Evolutionary conservation across 2,888 invertebrate genomes (phyloP).

Genomic region (Leucophenga maculata): DNA sequence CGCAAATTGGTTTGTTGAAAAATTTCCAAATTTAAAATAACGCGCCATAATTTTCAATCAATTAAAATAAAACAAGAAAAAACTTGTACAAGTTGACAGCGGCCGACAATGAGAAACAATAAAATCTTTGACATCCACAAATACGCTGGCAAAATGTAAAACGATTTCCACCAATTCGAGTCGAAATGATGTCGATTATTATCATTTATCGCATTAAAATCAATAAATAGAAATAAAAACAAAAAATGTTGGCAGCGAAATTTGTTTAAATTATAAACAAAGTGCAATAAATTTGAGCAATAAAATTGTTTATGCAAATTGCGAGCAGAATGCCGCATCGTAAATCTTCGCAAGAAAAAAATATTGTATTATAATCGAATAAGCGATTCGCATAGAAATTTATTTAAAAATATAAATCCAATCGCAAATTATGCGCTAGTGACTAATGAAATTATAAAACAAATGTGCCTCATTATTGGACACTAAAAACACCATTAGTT

Average conservation of each 20-base stretch:
- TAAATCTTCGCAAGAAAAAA: constrained; percentile 39
- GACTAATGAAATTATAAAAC: constrained; percentile 64
- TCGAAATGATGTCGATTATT: constrained; percentile 34
- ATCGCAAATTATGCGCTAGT: constrained; percentile 33
- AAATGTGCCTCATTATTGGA: constrained; percentile 64
- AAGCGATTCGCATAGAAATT: background rate
- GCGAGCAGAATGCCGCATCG: constrained; percentile 24
- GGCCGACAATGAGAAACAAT: constrained; percentile 48
- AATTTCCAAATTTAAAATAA: constrained; percentile 28
- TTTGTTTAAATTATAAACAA: constrained; percentile 24
- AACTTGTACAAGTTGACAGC: constrained; percentile 64
- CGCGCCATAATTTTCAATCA: constrained; percentile 60
- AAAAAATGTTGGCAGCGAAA: constrained; percentile 22
- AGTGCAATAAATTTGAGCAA: constrained; percentile 54
- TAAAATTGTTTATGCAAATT: constrained; percentile 65
- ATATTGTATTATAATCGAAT: background rate
- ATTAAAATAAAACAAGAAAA: constrained; percentile 56
- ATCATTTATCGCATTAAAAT: constrained; percentile 13
- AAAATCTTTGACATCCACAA: constrained; percentile 36
- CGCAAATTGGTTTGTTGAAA: constrained; percentile 9
- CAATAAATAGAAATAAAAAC: constrained; percentile 27
- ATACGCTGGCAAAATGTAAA: background rate
- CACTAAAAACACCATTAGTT: constrained; percentile 63
- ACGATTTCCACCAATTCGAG: constrained; percentile 43
- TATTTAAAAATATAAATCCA: background rate